Percentiles rank a stretch among this genome's conserved stretches.
phyloP scores from a whole-genome alignment of 1,140 invertebrate genomes.

The Leptestheria dahalacensis region DNA sequence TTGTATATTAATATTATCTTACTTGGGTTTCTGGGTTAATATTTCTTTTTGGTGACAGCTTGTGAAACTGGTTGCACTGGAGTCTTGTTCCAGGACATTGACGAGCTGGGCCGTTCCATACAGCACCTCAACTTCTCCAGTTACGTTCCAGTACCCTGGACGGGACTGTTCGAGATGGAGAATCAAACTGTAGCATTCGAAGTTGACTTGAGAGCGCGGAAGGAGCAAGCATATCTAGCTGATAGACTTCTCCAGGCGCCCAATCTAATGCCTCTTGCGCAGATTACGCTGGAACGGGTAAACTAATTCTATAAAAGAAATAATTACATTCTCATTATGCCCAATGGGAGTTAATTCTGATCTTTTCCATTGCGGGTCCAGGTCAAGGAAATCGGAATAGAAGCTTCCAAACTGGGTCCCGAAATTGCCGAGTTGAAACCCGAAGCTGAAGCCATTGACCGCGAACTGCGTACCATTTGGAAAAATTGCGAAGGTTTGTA shows the following conservation, averaged over 20 bases:
- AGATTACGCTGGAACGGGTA: slow-evolving; percentile 8
- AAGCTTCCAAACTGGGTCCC: neutral
- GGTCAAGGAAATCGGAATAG: neutral
- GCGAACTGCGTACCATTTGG: neutral
- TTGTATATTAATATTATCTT: too few relatives aligned
- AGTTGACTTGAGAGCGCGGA: slow-evolving; percentile 23
- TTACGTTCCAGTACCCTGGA: slow-evolving; percentile 57
- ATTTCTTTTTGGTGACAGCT: slow-evolving; percentile 36
- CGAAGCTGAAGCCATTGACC: neutral
- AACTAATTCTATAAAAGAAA: too few relatives aligned
- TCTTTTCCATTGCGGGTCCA: neutral
- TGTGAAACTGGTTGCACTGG: slow-evolving; percentile 84
- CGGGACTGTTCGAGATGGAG: slow-evolving; percentile 37
- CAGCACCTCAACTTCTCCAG: slow-evolving; percentile 40
- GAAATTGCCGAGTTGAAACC: neutral
- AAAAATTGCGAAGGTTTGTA: neutral
- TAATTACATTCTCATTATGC: neutral
- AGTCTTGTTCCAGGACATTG: slow-evolving; percentile 56
- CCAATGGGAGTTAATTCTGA: neutral
- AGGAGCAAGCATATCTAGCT: slow-evolving; percentile 23
- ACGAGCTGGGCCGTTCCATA: slow-evolving; percentile 38
- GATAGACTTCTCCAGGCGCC: slow-evolving; percentile 20
- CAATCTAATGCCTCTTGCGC: slow-evolving; percentile 6
- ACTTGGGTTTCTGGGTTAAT: neutral
- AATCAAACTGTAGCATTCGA: slow-evolving; percentile 25